Evolutionary conservation across 2,113 vertebrate genomes (phyloP), one percentile per base, ranked within the genome.

Genomic region (Oreotrochilus melanogaster): DNA sequence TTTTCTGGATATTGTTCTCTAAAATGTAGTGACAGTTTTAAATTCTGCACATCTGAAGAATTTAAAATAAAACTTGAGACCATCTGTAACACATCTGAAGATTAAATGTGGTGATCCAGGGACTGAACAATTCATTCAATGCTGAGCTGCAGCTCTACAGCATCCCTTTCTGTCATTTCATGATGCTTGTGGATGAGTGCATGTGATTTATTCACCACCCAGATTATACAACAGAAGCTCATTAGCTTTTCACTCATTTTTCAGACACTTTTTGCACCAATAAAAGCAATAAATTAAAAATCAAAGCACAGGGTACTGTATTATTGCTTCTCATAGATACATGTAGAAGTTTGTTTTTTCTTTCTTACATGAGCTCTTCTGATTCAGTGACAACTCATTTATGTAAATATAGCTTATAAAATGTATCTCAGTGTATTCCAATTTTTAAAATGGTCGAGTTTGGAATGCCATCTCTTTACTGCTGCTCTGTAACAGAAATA

Each of bases 241-340:
- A 16, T 85, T 89, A 91, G 12, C n/a, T 92, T 95, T 95, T 66
- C 56, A 60, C 7, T 86, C 10, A 67, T 23, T 92, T 90, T 88
- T 50, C 51, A 62, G 71, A 57, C 78, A 56, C 8, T 70, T 75
- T 60, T 76, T 90, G 31, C 39, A 58, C 10, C 0, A 2, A 61
- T 79, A 73, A 69, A 89, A 84, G 8, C 39, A 82, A 62, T 73
- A 4, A 73, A 66, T 88, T 82, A 88, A 86, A 94, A 83, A 79
- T 57, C 22, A 66, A 65, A 74, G 42, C 14, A 30, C 48, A 66
- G 69, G n/a, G 21, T 79, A 42, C 10, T 47, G 9, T 50, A 42
- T 21, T 89, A 33, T 39, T 84, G 9, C 18, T 76, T 88, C 18
- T 57, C 6, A 18, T 24, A 62, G 42, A 33, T 86, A 47, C 4